Conservation (phyloP, 2,888 invertebrate species). For the Panopea generosa region DNA sequence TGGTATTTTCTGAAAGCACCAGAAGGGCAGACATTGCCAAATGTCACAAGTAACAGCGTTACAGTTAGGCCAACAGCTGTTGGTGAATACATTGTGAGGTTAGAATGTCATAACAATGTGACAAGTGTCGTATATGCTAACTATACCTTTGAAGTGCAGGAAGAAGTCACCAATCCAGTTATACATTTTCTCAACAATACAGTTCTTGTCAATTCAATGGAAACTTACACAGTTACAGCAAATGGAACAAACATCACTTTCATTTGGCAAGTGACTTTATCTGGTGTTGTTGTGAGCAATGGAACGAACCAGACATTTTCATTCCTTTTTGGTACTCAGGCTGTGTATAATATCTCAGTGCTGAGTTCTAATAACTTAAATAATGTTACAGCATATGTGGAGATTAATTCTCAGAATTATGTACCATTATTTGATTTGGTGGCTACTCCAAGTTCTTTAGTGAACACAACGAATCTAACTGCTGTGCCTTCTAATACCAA, state of each 20-base stretch:
- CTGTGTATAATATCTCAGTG: conserved; percentile 62
- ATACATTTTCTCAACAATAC: conserved; percentile 13
- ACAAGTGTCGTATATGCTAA: conserved; percentile 19
- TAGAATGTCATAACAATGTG: conserved; percentile 35
- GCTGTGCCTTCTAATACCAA: conserved; percentile 28
- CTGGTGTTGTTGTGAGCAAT: conserved; percentile 13
- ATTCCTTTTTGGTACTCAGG: conserved; percentile 54
- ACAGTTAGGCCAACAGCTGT: conserved; percentile 45
- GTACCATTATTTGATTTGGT: conserved; percentile 35
- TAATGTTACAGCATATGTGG: conserved; percentile 16
- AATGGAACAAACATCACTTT: conserved; percentile 57
- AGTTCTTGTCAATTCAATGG: conserved; percentile 29
- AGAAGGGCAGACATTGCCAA: conserved; percentile 28
- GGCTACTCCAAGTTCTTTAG: conserved; percentile 6
- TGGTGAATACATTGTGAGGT: conserved; percentile 38
- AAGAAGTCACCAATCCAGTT: conserved; percentile 35
- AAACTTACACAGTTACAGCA: conserved; percentile 46
- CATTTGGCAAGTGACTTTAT: conserved; percentile 46
- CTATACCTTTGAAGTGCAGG: conserved; percentile 47
- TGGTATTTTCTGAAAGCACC: conserved; percentile 58
- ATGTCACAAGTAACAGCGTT: conserved; percentile 11
- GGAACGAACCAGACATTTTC: conserved; percentile 22
- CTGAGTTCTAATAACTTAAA: conserved; percentile 62
- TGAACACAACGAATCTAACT: conserved; percentile 11
- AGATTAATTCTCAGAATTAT: conserved; percentile 53